These are phyloP conservation scores for Xanthorhoe designata DNA, from an alignment of 2,888 invertebrate genomes.

Conservation along the genomic window DNA sequence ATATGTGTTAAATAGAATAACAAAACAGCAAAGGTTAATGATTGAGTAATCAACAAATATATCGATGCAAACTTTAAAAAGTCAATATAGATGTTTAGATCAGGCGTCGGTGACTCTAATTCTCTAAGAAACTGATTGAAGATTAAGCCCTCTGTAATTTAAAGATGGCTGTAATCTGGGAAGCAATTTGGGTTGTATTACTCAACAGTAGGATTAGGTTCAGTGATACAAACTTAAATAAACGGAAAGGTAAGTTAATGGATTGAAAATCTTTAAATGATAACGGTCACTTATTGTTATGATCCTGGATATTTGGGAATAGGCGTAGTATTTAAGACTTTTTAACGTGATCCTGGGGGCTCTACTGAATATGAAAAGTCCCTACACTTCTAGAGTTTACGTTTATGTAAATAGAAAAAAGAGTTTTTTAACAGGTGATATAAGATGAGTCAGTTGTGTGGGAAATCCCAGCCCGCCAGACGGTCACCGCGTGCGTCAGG, in stretches of 20 bases:
- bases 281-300: too few species aligned
- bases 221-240: too few species aligned
- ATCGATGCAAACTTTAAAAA: neutral
- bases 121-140: neutral
- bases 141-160: neutral
- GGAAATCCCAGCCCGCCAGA: slow-evolving; percentile 55
- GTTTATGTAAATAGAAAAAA: neutral
- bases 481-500: slow-evolving; percentile 60
- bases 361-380: too few species aligned
- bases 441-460: slow-evolving; percentile 52
- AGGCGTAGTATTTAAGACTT: too few species aligned
- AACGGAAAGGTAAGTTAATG: too few species aligned
- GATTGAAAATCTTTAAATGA: too few species aligned
- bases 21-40: neutral
- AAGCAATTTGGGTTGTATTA: too few species aligned
- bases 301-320: too few species aligned
- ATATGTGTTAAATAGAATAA: neutral
- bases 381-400: too few species aligned
- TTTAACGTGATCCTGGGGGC: too few species aligned
- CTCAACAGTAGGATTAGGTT: neutral
- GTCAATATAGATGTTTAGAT: neutral
- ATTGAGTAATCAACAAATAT: neutral
- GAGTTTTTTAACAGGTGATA: slow-evolving; percentile 46
- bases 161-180: neutral
- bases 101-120: neutral